Conservation (phyloP, 2,888 invertebrate genomes). For the Tineola bisselliella region DNA sequence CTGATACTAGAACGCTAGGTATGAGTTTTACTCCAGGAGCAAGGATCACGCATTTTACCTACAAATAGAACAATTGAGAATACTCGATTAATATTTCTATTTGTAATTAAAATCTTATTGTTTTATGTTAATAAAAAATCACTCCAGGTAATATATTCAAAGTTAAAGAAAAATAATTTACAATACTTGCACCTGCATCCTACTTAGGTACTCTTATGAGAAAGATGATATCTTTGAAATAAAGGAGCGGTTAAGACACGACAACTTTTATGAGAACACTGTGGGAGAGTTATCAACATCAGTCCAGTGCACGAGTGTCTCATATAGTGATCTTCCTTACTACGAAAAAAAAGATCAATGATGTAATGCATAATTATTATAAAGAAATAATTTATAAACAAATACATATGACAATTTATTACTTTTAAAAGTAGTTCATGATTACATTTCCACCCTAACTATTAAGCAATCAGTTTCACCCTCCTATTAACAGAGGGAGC, state of each 20-base stretch:
- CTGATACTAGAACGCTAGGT: no score
- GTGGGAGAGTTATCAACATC: not conserved
- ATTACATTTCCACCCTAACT: not conserved
- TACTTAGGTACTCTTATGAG: not conserved
- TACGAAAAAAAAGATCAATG: no score
- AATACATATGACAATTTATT: not conserved
- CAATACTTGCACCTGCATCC: not conserved
- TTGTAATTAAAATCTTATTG: no score
- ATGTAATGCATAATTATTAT: no score
- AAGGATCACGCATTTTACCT: no score
- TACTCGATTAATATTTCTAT: no score
- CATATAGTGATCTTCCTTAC: no score
- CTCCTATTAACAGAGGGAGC: not conserved
- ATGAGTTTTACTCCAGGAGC: no score
- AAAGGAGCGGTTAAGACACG: not conserved
- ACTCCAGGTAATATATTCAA: no score
- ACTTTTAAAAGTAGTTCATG: not conserved
- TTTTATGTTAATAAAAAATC: no score
- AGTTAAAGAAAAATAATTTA: not conserved
- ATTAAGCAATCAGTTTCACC: not conserved
- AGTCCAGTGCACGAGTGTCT: not conserved
- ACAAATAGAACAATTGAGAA: no score
- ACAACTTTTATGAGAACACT: not conserved
- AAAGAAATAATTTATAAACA: no score
- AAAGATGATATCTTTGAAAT: slow-evolving; percentile 3